Evolutionary conservation across 2,113 vertebrate species (phyloP).

Genomic region (Speoplatyrhinus poulsoni): DNA sequence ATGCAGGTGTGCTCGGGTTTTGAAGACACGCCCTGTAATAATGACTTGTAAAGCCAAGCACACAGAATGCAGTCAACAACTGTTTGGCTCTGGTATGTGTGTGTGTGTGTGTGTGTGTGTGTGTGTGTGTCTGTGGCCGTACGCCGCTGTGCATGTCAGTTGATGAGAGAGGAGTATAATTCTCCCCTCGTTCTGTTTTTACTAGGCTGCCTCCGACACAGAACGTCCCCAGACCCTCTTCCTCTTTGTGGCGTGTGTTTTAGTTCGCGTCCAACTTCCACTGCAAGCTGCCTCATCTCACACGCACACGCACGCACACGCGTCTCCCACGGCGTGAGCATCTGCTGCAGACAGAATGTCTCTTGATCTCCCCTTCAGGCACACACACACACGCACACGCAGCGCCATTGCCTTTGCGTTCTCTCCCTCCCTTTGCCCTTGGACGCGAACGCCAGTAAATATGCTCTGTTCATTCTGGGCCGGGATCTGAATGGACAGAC

Average conservation of each 20-base stretch:
- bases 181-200: too few relatives aligned
- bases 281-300: constrained; percentile 47
- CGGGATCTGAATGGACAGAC: background rate
- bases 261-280: constrained; percentile 54
- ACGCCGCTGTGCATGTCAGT: background rate
- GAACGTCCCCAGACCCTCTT: constrained; percentile 19
- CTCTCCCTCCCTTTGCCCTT: constrained; percentile 5
- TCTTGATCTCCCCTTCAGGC: constrained; percentile 4
- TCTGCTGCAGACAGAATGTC: constrained; percentile 72
- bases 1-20: background rate
- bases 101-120: constrained; percentile 1
- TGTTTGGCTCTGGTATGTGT: constrained; percentile 14
- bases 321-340: constrained; percentile 50
- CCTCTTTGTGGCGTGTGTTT: constrained; percentile 45
- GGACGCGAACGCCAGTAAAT: constrained; percentile 4
- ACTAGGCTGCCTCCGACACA: background rate
- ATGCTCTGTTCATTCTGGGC: background rate
- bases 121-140: background rate
- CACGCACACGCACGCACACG: constrained; percentile 15
- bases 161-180: background rate
- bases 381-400: constrained; percentile 2
- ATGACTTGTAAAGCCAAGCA: too few relatives aligned
- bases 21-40: background rate
- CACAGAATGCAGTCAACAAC: background rate
- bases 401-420: background rate